phyloP scores from a whole-genome alignment of 2,888 invertebrate genomes.

The Tiphia femorata region DNA sequence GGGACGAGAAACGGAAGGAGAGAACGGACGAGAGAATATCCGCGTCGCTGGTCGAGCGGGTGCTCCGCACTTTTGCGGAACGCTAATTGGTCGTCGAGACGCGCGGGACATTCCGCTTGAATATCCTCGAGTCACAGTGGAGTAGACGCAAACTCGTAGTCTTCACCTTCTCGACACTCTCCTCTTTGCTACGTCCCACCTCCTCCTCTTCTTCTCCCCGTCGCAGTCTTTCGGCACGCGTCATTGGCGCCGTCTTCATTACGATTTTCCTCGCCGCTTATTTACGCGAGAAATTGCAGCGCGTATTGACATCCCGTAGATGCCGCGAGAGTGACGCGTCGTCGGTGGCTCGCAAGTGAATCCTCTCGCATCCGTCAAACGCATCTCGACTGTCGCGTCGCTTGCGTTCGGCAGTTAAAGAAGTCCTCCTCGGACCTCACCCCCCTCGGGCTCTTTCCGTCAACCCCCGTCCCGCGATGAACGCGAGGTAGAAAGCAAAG shows the following conservation, averaged over 20 bases:
- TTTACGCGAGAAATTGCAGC: conserved; percentile 21
- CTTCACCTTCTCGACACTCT: neutral
- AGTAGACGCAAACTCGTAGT: neutral
- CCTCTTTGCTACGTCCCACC: neutral
- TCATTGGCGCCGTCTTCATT: neutral
- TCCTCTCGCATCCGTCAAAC: conserved; percentile 11
- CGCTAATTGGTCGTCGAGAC: conserved; percentile 25
- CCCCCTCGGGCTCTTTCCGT: too few species aligned
- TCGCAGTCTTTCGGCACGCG: neutral
- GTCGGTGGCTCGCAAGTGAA: neutral
- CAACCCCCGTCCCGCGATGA: too few species aligned
- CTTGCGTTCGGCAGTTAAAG: neutral
- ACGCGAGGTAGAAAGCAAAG: too few species aligned
- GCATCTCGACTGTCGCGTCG: conserved; percentile 13
- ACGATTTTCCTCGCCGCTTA: conserved; percentile 16
- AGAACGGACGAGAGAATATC: too few species aligned
- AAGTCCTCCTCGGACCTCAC: too few species aligned
- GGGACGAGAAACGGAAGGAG: too few species aligned
- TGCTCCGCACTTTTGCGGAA: conserved; percentile 14
- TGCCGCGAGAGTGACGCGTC: conserved; percentile 15
- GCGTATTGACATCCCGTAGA: conserved; percentile 21
- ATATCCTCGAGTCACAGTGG: neutral
- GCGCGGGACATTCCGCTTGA: conserved; percentile 5
- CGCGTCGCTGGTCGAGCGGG: conserved; percentile 5
- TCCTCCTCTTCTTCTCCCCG: neutral